A percentile compares a stretch with the other conserved stretches of the same genome.
These are phyloP conservation scores for Hemistola chrysoprasaria DNA, from an alignment of 2,888 invertebrate species.

Conservation along the genomic window DNA sequence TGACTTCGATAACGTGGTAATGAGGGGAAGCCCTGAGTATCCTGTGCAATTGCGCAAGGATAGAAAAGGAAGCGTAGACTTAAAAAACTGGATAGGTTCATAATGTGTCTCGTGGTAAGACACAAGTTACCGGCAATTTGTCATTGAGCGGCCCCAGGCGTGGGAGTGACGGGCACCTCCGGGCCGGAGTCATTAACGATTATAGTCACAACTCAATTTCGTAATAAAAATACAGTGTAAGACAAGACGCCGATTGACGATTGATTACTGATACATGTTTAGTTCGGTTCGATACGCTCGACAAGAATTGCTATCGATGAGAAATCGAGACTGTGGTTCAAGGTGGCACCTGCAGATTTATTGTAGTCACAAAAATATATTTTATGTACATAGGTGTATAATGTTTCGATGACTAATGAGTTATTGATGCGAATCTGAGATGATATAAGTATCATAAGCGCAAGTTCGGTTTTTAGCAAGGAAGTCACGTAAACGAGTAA, in stretches of 20 bases:
- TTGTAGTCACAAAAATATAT: constrained; percentile 47
- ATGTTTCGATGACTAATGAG: constrained; percentile 31
- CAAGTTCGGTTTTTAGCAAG: constrained; percentile 43
- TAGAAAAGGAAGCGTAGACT: constrained; percentile 20
- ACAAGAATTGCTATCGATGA: constrained; percentile 60
- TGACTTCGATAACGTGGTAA: constrained; percentile 30
- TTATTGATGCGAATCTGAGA: constrained; percentile 10
- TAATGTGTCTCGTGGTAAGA: constrained; percentile 14
- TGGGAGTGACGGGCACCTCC: constrained; percentile 39
- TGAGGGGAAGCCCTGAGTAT: constrained; percentile 36
- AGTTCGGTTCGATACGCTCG: constrained; percentile 69
- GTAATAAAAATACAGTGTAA: constrained; percentile 61
- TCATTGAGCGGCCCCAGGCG: constrained; percentile 36
- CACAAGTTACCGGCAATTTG: constrained; percentile 34
- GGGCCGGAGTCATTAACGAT: constrained; percentile 31
- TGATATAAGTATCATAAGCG: constrained; percentile 25
- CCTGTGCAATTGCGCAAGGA: constrained; percentile 24
- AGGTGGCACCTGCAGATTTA: constrained; percentile 60
- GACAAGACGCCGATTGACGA: constrained; percentile 56
- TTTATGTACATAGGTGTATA: constrained; percentile 30
- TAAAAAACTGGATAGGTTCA: constrained; percentile 11
- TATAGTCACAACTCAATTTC: constrained; percentile 56
- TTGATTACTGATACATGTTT: constrained; percentile 69
- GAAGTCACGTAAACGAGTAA: constrained; percentile 66
- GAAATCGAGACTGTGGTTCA: constrained; percentile 72